Evolutionary conservation across 1,140 invertebrate species (phyloP), one percentile per base, ranked within the genome.

Genomic region (Pogonomyrmex barbatus): DNA sequence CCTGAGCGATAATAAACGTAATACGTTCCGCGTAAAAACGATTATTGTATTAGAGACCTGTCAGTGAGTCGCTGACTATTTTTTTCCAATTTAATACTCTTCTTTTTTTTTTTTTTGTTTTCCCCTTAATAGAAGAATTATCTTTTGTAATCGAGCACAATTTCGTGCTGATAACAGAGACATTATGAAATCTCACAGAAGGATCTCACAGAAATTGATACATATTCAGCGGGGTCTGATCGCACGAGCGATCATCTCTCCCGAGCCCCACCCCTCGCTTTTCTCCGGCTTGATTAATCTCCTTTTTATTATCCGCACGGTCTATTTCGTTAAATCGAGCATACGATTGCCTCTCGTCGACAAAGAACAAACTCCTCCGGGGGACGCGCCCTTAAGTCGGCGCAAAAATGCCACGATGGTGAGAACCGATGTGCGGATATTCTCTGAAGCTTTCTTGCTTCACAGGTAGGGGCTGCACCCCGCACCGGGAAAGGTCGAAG

Each of bases 391-490:
- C 33, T 60, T 39, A 83, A 73, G 54, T 36, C 30, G 30, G 24
- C 8, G 39, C 12, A 42, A 83, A 83, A 83, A 58, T 81, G 50
- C 24, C 68, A 83, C 68, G 10, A 54, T 33, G 10, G 42, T 33
- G 17, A 71, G 30, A 30, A 17, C 76, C 62, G 42, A 73, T 73
- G 33, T 39, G 17, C 12, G 39, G 39, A 36, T 50, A 45, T 47
- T 24, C 33, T 60, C 68, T 47, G 17, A 73, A 58, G 79, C 60
- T 82, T 47, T 82, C 68, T 82, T 82, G 68, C 79, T 60, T 83
- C 42, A 73, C 42, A 83, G 42, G 68, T 30, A 73, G 54, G 79
- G 79, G 68, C 24, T 75, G 56, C 39, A n/a, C 5, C 9, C 42
- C 39, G 50, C 24, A 24, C 24, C 17, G 42, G 4, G n/a, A 83